phyloP scores from a whole-genome alignment of 2,113 vertebrate species.

The Takifugu flavidus region DNA sequence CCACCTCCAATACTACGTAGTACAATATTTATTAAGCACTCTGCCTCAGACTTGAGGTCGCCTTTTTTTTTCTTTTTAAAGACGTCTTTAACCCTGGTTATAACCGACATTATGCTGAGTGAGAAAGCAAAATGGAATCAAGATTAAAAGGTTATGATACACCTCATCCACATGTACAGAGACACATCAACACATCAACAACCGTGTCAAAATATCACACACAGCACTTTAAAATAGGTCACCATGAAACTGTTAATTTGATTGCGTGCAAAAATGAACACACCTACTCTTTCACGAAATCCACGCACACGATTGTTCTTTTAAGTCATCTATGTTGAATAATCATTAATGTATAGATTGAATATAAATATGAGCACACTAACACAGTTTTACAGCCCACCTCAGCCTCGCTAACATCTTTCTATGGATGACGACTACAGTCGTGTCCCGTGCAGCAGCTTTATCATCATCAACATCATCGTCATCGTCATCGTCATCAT shows the following conservation, averaged over 20 bases:
- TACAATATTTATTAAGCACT: slow-evolving; percentile 18
- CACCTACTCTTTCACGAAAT: slow-evolving; percentile 57
- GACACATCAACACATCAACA: slow-evolving; percentile 62
- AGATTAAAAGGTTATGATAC: slow-evolving; percentile 61
- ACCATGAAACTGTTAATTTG: slow-evolving; percentile 48
- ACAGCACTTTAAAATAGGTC: slow-evolving; percentile 61
- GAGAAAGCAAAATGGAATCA: slow-evolving; percentile 6
- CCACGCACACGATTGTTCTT: slow-evolving; percentile 62
- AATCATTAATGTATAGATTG: slow-evolving; percentile 57
- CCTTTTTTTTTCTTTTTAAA: neutral
- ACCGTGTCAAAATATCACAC: slow-evolving; percentile 61
- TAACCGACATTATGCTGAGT: slow-evolving; percentile 19
- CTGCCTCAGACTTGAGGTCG: no score
- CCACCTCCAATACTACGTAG: slow-evolving; percentile 9
- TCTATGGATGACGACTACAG: slow-evolving; percentile 31
- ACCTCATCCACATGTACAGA: slow-evolving; percentile 56
- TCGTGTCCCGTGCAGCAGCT: slow-evolving; percentile 41
- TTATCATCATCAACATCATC: no score
- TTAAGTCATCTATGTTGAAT: slow-evolving; percentile 68
- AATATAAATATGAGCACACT: slow-evolving; percentile 69
- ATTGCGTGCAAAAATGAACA: slow-evolving; percentile 67
- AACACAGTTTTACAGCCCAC: slow-evolving; percentile 24
- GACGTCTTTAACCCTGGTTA: slow-evolving; percentile 15
- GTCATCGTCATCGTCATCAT: no score
- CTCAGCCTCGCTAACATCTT: slow-evolving; percentile 17